Evolutionary conservation across 1,140 invertebrate genomes (phyloP), one percentile per base, ranked within the genome.

Genomic region (Acyrthosiphon pisum): DNA sequence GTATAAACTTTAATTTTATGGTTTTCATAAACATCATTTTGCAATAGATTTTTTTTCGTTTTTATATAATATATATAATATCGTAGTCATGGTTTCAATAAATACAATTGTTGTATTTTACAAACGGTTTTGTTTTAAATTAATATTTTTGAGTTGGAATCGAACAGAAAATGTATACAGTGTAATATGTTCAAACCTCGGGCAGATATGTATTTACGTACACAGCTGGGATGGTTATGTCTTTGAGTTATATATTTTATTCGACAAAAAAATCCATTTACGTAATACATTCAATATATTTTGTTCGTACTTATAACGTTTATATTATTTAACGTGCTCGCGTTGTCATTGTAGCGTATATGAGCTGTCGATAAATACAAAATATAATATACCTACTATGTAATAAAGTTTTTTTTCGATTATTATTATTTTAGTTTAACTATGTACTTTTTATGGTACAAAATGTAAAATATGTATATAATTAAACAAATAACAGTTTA

Each of bases 121-220:
- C 60, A 68, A 68, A 68, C 60, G 60, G 60, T 68, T 68, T n/a
- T n/a, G 30, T 68, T n/a, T 68, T n/a, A 68, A 68, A 68, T 68
- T 68, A 18, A 68, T 68, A 68, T 68, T 68, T 68, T 68, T 18
- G 11, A n/a, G 30, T n/a, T 68, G 60, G n/a, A 68, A 68, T 68
- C 60, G 18, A 68, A 68, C 30, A 68, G 30, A 68, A n/a, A 68
- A 68, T n/a, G 30, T 6, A 41, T 41, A n/a, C 30, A 68, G 6
- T 68, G n/a, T 18, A 68, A n/a, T 68, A n/a, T 68, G 30, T n/a
- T 68, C 4, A 30, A 68, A n/a, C 6, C 14, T n/a, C 30, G 14
- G 30, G 30, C 30, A 30, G 11, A 14, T 50, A 50, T 50, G 48
- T 53, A 68, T n/a, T n/a, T 18, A 68, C 60, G 30, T 68, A 68